Percentiles rank a stretch among this genome's conserved stretches.
Conservation (phyloP, 2,888 invertebrate genomes). For the Epirrhoe tristata region DNA sequence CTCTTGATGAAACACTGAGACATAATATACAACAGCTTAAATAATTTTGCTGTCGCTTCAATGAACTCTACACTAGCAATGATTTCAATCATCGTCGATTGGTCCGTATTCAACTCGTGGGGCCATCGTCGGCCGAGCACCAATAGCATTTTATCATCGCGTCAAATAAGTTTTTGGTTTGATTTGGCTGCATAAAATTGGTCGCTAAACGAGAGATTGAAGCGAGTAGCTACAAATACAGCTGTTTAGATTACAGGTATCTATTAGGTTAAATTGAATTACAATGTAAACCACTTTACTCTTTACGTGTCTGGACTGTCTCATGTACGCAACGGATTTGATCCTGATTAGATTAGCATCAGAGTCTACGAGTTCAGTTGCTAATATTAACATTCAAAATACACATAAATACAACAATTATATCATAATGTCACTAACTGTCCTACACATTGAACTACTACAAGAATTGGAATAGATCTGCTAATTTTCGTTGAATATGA, state of each 20-base stretch:
- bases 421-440: neutral
- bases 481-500: constrained; percentile 12
- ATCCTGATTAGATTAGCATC: neutral
- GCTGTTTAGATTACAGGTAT: neutral
- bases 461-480: constrained; percentile 8
- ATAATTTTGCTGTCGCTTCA: too few species aligned
- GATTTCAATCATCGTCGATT: too few species aligned
- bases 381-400: neutral
- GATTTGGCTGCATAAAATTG: too few species aligned
- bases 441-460: neutral
- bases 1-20: too few species aligned
- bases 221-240: neutral
- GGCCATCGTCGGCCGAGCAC: too few species aligned
- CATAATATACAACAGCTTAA: too few species aligned
- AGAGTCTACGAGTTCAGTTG: constrained; percentile 5
- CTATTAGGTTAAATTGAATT: neutral
- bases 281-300: neutral
- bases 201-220: too few species aligned
- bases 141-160: too few species aligned
- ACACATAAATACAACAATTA: neutral
- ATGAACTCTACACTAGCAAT: too few species aligned
- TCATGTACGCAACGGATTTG: neutral
- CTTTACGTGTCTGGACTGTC: neutral
- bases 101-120: too few species aligned
- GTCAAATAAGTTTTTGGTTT: too few species aligned